Evolutionary conservation across 2,888 invertebrate genomes (phyloP), one percentile per base, ranked within the genome.

Genomic region (Eledone cirrhosa): DNA sequence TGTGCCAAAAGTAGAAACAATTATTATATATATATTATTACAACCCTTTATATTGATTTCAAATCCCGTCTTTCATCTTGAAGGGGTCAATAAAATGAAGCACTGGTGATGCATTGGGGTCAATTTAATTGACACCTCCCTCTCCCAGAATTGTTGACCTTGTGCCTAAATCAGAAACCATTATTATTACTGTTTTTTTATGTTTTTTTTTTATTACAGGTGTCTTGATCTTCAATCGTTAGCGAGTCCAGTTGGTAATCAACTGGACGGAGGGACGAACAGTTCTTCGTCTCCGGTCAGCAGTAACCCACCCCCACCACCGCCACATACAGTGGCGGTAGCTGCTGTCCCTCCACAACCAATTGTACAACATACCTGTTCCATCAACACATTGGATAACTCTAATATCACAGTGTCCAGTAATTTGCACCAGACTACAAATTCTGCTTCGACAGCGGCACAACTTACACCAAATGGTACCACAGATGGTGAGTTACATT

Each of bases 391-490:
- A 22, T 72, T 72, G 72, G 72, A 72, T 72, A 72, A 72, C 31
- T 41, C 72, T 22, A 33, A 31, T 19, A 72, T 41, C 72, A 72
- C 72, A 33, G 72, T 72, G 33, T 72, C 72, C n/a, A 33, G 33
- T 72, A 72, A 14, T 31, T 41, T 72, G 22, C 72, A 72, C 31
- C 72, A 72, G 31, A 41, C 72, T 22, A 72, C 72, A 31, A 72
- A 72, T 19, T 41, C 72, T 41, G 33, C 72, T 41, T 41, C 72
- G 41, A 72, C 72, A 67, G n/a, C n/a, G n/a, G 67, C 67, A 72
- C 72, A 72, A 22, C 72, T 72, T 72, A 72, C 72, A 72, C 72
- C 72, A 72, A 72, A 72, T 72, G 72, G 72, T 72, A 72, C 72
- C 72, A 72, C 72, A 72, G 72, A 72, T 72, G 72, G 72, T 72